A percentile compares a stretch with the other conserved stretches of the same genome.
Evolutionary conservation across 2,113 vertebrate species (phyloP).

Genomic region (Petroica traversi): DNA sequence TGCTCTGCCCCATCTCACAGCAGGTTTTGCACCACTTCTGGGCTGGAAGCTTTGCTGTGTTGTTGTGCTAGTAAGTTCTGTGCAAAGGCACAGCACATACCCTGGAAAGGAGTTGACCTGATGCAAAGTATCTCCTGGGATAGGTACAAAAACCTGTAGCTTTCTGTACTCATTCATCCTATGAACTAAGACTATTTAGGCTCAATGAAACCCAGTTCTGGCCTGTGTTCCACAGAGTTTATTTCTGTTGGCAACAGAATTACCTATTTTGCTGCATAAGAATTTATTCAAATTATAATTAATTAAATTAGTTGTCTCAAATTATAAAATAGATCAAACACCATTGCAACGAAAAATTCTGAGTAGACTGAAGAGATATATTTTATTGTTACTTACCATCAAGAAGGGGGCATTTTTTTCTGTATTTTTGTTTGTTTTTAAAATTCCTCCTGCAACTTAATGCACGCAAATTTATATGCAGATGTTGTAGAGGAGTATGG

Average conservation of each 20-base stretch:
- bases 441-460: not conserved
- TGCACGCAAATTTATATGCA: not conserved
- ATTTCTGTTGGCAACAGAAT: not conserved
- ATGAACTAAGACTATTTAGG: not conserved
- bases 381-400: not conserved
- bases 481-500: not conserved
- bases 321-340: not conserved
- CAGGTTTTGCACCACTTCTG: not conserved
- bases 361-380: not conserved
- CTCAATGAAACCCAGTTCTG: not conserved
- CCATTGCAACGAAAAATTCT: not conserved
- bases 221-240: not conserved
- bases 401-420: not conserved
- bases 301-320: not conserved
- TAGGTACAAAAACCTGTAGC: not conserved
- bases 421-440: not conserved
- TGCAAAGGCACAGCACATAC: not conserved
- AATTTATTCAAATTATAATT: not conserved
- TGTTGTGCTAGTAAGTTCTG: rapidly evolving
- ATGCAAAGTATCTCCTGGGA: not conserved
- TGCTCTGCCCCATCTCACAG: not conserved
- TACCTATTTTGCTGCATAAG: not conserved
- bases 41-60: not conserved
- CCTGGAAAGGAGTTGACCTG: not conserved
- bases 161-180: not conserved